phyloP scores from a whole-genome alignment of 2,113 vertebrate genomes.

The Chloropsis hardwickii region DNA sequence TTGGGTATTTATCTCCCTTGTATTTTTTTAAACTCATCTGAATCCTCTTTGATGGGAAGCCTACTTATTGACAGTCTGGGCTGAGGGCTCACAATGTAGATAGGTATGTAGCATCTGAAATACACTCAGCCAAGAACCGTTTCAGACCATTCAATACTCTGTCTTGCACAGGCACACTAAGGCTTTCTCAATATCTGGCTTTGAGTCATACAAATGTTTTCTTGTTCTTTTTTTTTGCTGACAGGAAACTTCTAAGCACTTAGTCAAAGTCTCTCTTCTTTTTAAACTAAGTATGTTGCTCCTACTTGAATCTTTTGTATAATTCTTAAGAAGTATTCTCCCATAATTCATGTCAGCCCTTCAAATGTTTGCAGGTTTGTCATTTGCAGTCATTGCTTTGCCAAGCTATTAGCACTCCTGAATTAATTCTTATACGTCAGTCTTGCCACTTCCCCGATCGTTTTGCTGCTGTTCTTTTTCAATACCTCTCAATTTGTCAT shows the following conservation, averaged over 20 bases:
- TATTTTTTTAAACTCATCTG: neutral
- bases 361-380: conserved; percentile 54
- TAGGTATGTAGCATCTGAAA: neutral
- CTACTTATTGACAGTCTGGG: neutral
- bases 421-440: conserved; percentile 13
- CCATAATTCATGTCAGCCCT: conserved; percentile 19
- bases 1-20: neutral
- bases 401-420: conserved; percentile 12
- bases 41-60: neutral
- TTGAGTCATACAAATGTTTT: neutral
- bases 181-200: neutral
- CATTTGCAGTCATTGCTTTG: conserved; percentile 12
- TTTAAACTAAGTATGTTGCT: neutral
- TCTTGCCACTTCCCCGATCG: neutral
- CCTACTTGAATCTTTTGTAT: conserved; percentile 1
- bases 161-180: neutral
- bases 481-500: neutral
- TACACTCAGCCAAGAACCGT: neutral
- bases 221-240: conserved; percentile 15
- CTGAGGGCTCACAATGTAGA: neutral
- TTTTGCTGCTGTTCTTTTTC: conserved; percentile 5
- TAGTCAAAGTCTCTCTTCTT: neutral
- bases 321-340: neutral
- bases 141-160: neutral
- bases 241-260: neutral